phyloP scores from a whole-genome alignment of 1,140 invertebrate genomes.

The Linepithema humile region DNA sequence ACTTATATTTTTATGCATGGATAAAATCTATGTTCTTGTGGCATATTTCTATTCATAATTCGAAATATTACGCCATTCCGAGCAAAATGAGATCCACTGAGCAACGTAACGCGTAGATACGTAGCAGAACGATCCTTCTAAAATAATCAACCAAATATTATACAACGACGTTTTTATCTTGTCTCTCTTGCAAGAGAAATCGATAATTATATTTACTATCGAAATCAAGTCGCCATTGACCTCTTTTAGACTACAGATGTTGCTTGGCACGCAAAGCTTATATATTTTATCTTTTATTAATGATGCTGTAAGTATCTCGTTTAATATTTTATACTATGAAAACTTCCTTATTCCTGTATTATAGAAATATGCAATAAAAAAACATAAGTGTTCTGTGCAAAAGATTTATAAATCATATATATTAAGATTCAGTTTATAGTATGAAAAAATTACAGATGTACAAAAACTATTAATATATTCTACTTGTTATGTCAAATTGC shows the following conservation, averaged over 20 bases:
- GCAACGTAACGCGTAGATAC: constrained; percentile 29
- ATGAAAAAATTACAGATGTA: no score
- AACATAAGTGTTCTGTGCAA: background rate
- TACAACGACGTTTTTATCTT: constrained; percentile 1
- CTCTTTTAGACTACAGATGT: background rate
- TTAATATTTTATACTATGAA: background rate
- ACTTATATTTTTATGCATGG: constrained; percentile 1
- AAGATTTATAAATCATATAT: background rate
- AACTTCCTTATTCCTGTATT: background rate
- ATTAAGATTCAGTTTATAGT: background rate
- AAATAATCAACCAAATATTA: background rate
- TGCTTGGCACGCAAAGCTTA: background rate
- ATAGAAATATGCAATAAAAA: background rate
- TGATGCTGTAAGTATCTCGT: background rate
- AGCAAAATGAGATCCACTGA: background rate
- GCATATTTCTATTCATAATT: constrained; percentile 11
- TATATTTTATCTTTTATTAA: constrained; percentile 16
- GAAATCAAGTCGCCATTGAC: constrained; percentile 49
- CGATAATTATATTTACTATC: constrained; percentile 34
- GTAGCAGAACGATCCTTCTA: constrained; percentile 17
- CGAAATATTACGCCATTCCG: constrained; percentile 22
- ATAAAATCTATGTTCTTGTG: background rate
- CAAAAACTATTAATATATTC: no score
- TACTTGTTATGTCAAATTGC: no score
- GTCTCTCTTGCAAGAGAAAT: constrained; percentile 20